Conservation (phyloP, 2,113 vertebrate genomes). For the Pachycephala philippinensis region DNA sequence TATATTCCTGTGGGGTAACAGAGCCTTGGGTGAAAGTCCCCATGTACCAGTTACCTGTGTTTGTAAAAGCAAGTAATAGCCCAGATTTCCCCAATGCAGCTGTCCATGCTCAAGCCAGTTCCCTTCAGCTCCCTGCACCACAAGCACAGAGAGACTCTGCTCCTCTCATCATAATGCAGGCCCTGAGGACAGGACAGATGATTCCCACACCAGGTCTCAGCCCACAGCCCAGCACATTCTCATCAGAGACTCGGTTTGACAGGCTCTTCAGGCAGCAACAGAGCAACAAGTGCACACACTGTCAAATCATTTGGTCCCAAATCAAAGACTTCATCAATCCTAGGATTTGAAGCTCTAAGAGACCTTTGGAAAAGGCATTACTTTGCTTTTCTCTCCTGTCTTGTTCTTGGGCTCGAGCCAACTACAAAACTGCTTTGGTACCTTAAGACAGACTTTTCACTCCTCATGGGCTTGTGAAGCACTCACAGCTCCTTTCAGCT, state of each 20-base stretch:
- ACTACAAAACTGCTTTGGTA: not conserved
- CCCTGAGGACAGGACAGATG: not conserved
- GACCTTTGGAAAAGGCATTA: not conserved
- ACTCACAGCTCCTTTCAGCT: constrained; percentile 10
- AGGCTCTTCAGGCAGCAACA: not conserved
- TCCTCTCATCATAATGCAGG: not conserved
- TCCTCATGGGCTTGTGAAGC: not conserved
- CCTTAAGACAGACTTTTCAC: not conserved
- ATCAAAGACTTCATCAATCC: not conserved
- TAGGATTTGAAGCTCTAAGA: not conserved
- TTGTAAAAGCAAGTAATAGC: not conserved
- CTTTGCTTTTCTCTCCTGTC: not conserved
- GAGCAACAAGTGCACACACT: not conserved
- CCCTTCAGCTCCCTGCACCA: not conserved
- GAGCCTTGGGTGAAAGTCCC: not conserved
- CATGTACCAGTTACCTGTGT: not conserved
- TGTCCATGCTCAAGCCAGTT: not conserved
- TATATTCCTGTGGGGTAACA: not conserved
- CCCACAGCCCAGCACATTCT: not conserved
- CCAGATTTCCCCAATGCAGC: not conserved
- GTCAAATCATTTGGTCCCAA: not conserved
- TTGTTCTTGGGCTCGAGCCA: not conserved
- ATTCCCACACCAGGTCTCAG: not conserved
- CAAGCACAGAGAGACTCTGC: not conserved
- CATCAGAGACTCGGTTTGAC: accelerated